phyloP scores from a whole-genome alignment of 2,113 vertebrate species.

The Pterocles gutturalis region DNA sequence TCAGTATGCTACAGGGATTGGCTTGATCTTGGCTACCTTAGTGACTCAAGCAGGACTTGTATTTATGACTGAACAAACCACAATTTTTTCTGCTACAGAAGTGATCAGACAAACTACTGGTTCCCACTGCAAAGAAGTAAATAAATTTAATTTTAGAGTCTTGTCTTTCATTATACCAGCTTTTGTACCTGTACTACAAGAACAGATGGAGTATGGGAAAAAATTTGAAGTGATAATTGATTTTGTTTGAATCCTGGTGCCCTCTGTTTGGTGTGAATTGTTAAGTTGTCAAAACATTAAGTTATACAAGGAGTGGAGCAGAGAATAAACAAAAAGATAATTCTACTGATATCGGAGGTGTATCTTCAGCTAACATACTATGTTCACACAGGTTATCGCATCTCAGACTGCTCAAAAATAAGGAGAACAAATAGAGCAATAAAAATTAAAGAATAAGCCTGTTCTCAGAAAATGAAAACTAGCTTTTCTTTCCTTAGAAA shows the following conservation, averaged over 20 bases:
- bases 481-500: neutral
- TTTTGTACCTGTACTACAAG: constrained; percentile 2
- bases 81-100: neutral
- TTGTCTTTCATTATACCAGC: neutral
- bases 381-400: neutral
- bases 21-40: neutral
- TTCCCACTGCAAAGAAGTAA: neutral
- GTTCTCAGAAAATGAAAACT: neutral
- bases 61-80: neutral
- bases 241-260: constrained; percentile 58
- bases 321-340: constrained; percentile 20
- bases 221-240: constrained; percentile 60
- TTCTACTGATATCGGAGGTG: neutral
- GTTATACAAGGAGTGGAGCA: constrained; percentile 1
- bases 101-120: neutral
- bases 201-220: constrained; percentile 51
- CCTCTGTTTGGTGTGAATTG: constrained; percentile 42
- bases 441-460: neutral
- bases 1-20: neutral
- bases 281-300: constrained; percentile 23
- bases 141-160: constrained; percentile 26
- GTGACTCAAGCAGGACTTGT: neutral
- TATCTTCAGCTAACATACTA: neutral
- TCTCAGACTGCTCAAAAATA: neutral
- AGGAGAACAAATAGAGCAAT: neutral